Base-by-base conservation (phyloP, 2,888 invertebrate species). In the Cosmia trapezina region DNA sequence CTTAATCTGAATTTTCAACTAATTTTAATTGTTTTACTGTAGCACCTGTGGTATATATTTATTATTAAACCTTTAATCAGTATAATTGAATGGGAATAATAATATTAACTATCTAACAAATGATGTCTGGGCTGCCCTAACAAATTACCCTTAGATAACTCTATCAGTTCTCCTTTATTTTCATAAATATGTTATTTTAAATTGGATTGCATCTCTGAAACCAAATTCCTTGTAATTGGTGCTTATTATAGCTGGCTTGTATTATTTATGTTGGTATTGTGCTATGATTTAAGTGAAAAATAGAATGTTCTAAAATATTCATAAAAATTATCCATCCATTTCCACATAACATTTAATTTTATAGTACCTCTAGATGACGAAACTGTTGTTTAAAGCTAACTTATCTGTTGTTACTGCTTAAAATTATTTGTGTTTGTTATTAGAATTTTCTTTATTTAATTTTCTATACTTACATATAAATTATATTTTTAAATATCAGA, bases 21-120 rank as follows among this genome's bases (percentile, higher is more conserved):
- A 82, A 84, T 80, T 74, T 45, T 72, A 51, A 60, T 75, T 73
- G 53, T 73, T 72, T 41, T 75, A 22, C 9, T 65, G 60, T 83
- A 79, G 71, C 66, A 17, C 53, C 43, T 69, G 69, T 76, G 70
- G 62, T 78, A 80, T 81, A 56, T 75, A 75, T 76, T 66, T 83
- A 73, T 73, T 69, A 59, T 73, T 76, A 65, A 63, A 83, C 41
- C 68, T 78, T 49, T 79, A 22, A 67, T 63, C 49, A 54, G 8
- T 68, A 69, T 76, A 53, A 28, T 74, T 61, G 17, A 73, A 69
- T 76, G 61, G 84, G 82, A 62, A 69, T 70, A 49, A 56, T 75
- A 56, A 56, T 73, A 84, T 80, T 84, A 83, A 84, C 83, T 75
- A 57, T 60, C 75, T 83, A 84, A 85, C 86, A 71, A 69, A 56